phyloP scores from a whole-genome alignment of 2,888 invertebrate genomes.

The Sinohyriopsis cumingii region DNA sequence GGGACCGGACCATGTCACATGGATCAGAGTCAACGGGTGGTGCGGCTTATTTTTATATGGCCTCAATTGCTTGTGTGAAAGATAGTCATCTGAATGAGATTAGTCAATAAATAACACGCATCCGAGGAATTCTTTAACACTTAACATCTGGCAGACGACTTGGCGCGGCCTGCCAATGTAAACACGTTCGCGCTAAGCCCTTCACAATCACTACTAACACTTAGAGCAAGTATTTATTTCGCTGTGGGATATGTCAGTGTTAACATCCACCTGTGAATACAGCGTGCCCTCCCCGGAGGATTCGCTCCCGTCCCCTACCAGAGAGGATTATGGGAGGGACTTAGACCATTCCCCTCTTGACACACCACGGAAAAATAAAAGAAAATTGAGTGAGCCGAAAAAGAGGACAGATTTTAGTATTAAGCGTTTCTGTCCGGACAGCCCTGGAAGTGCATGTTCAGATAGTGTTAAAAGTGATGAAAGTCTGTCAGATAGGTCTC shows the following conservation, averaged over 20 bases:
- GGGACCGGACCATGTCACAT: slow-evolving; percentile 9
- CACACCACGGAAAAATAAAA: slow-evolving; percentile 75
- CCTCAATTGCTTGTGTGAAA: slow-evolving; percentile 45
- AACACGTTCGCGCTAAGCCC: slow-evolving; percentile 39
- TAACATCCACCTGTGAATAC: slow-evolving; percentile 20
- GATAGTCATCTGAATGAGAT: slow-evolving; percentile 59
- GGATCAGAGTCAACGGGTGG: slow-evolving; percentile 7
- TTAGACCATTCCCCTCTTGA: slow-evolving; percentile 25
- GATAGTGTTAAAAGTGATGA: slow-evolving; percentile 57
- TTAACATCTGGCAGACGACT: slow-evolving; percentile 66
- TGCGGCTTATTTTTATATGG: slow-evolving; percentile 26
- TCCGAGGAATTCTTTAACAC: slow-evolving; percentile 61
- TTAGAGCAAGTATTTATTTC: slow-evolving; percentile 8
- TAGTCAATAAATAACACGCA: slow-evolving; percentile 68
- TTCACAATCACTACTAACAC: slow-evolving; percentile 4
- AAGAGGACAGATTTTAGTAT: slow-evolving; percentile 63
- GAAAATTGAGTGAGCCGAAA: slow-evolving; percentile 80
- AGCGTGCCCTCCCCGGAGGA: slow-evolving; percentile 28
- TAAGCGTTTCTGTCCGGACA: slow-evolving; percentile 64
- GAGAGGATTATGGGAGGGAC: slow-evolving; percentile 21
- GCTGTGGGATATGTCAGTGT: slow-evolving; percentile 11
- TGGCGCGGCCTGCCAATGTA: slow-evolving; percentile 53
- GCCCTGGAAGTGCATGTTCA: slow-evolving; percentile 53
- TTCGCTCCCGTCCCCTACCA: slow-evolving; percentile 16
- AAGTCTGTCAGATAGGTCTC: slow-evolving; percentile 39